Evolutionary conservation across 2,888 invertebrate genomes (phyloP).

Genomic region (Chrysina gloriosa): DNA sequence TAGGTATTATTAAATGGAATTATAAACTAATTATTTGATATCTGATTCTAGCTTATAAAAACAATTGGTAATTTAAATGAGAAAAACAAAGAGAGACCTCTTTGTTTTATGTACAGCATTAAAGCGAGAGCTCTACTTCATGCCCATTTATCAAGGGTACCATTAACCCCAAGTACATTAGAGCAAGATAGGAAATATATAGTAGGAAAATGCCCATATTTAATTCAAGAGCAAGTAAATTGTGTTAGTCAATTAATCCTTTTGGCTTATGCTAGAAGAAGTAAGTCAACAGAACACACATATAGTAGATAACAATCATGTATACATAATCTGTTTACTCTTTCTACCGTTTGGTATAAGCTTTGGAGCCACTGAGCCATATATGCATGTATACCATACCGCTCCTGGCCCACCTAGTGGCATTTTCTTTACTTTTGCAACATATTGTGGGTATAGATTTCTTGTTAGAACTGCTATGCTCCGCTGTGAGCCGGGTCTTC

Average conservation of each 20-base stretch:
- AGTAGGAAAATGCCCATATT: slow-evolving; percentile 91
- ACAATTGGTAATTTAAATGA: slow-evolving; percentile 92
- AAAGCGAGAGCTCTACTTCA: slow-evolving; percentile 95
- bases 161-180: slow-evolving; percentile 79
- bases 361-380: no score
- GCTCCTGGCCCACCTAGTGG: no score
- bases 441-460: no score
- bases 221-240: slow-evolving; percentile 97
- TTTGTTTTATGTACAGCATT: slow-evolving; percentile 92
- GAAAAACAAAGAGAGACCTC: slow-evolving; percentile 95
- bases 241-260: slow-evolving; percentile 94
- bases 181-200: slow-evolving; percentile 88
- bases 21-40: neutral
- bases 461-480: no score
- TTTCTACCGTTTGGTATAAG: no score
- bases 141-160: slow-evolving; percentile 91
- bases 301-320: no score
- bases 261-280: slow-evolving; percentile 88
- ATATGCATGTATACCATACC: no score
- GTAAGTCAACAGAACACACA: no score
- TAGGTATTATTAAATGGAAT: neutral
- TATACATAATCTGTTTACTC: no score
- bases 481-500: no score
- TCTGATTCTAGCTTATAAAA: slow-evolving; percentile 81
- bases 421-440: no score